Base-by-base conservation (phyloP, 2,888 invertebrate species). In the Limnephilus marmoratus region DNA sequence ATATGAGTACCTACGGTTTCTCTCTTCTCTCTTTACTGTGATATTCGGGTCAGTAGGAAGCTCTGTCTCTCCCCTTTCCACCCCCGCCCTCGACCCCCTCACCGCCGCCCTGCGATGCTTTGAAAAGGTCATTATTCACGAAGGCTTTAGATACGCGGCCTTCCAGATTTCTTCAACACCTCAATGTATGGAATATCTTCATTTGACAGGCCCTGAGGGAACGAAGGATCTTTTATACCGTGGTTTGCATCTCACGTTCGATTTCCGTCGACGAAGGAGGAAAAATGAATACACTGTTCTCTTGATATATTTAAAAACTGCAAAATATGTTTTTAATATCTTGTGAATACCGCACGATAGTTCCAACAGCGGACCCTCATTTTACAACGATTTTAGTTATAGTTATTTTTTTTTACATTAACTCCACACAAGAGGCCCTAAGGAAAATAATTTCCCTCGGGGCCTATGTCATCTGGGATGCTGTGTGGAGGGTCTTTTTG, bases 91-190 rank as follows among this genome's bases (percentile, higher is more conserved):
- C 82, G 5, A 34, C 86, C 41, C 41, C 86, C 86, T 12, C 29
- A n/a, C 29, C 29, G n/a, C 86, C 86, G 15, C 45, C 86, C 86
- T n/a, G 18, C 41, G 31, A 24, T 87, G 81, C 81, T 80, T n/a
- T 81, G 91, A 87, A 49, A 87, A 91, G 91, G 86, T 91, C 91
- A 91, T 91, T 86, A 68, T 86, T 91, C 86, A 87, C 86, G 86
- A 45, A 34, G 85, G 49, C 80, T 68, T 91, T 87, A 81, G 29
- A 45, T 45, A 37, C 45, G 45, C 45, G 18, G 45, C 37, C 45
- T 86, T 86, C 45, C 45, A 86, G 86, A 68, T 68, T 68, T 68
- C 68, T 68, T 68, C 68, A 82, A 34, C 34, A 34, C 34, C 34
- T 34, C 68, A 68, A n/a, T 24, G 68, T 68, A 68, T 68, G 68